phyloP scores from a whole-genome alignment of 2,888 invertebrate species.

The Slavum lentiscoides region DNA sequence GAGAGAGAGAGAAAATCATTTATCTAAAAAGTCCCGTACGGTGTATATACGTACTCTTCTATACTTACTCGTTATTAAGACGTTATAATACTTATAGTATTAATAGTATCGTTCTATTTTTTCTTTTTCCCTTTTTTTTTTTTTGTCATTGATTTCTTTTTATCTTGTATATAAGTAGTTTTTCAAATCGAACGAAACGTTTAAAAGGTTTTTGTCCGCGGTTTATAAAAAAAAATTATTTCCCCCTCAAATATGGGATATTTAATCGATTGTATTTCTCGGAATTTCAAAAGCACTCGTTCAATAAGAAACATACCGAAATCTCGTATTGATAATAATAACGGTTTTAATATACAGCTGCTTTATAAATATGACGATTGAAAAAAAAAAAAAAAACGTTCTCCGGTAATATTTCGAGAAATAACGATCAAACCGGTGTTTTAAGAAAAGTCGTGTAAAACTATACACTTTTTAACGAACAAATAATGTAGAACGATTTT shows the following conservation, averaged over 20 bases:
- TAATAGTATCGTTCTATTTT: constrained; percentile 3
- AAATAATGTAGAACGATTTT: too few relatives aligned
- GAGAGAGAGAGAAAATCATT: not conserved
- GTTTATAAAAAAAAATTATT: not conserved
- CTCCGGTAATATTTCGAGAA: too few relatives aligned
- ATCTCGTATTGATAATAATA: not conserved
- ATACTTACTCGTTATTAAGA: not conserved
- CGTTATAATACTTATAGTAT: not conserved
- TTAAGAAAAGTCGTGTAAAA: too few relatives aligned
- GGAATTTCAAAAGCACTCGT: constrained; percentile 11
- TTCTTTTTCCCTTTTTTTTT: not conserved
- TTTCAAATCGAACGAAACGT: constrained; percentile 15
- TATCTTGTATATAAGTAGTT: not conserved
- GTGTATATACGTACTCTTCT: too few relatives aligned
- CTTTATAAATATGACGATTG: too few relatives aligned
- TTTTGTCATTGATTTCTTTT: not conserved
- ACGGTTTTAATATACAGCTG: too few relatives aligned
- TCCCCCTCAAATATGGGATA: not conserved
- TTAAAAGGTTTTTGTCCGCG: constrained; percentile 2
- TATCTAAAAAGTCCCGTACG: too few relatives aligned
- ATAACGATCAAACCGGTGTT: too few relatives aligned
- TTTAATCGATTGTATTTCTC: constrained; percentile 9
- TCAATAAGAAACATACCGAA: not conserved
- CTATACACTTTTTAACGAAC: too few relatives aligned
- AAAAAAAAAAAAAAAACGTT: too few relatives aligned